Evolutionary conservation across 2,888 invertebrate genomes (phyloP).

Genomic region (Hoplodrina ambigua): DNA sequence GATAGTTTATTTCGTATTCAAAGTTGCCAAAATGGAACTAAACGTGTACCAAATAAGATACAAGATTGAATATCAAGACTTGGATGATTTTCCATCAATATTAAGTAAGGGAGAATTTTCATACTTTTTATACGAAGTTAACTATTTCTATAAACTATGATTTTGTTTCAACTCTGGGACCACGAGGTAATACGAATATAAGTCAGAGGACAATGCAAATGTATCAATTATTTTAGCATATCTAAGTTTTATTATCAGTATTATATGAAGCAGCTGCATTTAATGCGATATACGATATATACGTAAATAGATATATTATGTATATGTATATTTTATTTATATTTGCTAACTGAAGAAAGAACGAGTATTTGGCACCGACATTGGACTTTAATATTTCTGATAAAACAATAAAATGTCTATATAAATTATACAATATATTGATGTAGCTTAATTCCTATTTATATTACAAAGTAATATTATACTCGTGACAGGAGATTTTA

Average conservation of each 20-base stretch:
- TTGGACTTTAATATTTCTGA: conserved; percentile 58
- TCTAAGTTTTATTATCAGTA: conserved; percentile 79
- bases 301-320: conserved; percentile 80
- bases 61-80: conserved; percentile 28
- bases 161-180: conserved; percentile 65
- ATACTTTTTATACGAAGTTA: conserved; percentile 58
- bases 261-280: conserved; percentile 79
- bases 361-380: conserved; percentile 49
- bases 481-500: conserved; percentile 33
- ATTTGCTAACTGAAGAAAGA: conserved; percentile 54
- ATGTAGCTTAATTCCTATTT: conserved; percentile 54
- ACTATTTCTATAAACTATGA: conserved; percentile 50
- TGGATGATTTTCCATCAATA: conserved; percentile 24
- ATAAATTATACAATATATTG: conserved; percentile 43
- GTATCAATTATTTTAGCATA: conserved; percentile 87
- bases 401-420: conserved; percentile 42
- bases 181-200: conserved; percentile 64
- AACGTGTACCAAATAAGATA: conserved; percentile 22
- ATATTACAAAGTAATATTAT: conserved; percentile 54
- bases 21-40: conserved; percentile 43
- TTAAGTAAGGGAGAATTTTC: conserved; percentile 15
- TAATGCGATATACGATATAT: conserved; percentile 84
- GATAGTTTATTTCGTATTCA: conserved; percentile 58
- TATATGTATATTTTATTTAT: conserved; percentile 69
- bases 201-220: conserved; percentile 56